Evolutionary conservation across 2,888 invertebrate genomes (phyloP).

Genomic region (Phlogophora meticulosa): DNA sequence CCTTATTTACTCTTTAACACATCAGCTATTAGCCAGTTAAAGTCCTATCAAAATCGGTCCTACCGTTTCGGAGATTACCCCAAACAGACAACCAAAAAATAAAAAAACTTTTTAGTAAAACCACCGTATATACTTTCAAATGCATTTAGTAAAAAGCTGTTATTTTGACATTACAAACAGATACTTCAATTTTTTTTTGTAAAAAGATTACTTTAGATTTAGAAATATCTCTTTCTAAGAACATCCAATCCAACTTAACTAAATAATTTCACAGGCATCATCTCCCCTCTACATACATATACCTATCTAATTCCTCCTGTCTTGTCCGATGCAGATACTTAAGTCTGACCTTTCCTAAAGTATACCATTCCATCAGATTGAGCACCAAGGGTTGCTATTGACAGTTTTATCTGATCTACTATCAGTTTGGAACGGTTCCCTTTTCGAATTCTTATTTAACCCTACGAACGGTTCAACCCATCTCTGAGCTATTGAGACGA

Average conservation of each 20-base stretch:
- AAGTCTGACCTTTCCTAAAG: conserved; percentile 61
- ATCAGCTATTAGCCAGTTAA: no score
- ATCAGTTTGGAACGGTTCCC: conserved; percentile 70
- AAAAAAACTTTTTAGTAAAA: no score
- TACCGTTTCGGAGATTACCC: no score
- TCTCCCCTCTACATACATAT: conserved; percentile 1
- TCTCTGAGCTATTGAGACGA: conserved; percentile 47
- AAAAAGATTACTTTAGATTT: no score
- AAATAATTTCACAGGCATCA: neutral
- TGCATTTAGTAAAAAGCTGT: no score
- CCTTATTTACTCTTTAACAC: no score
- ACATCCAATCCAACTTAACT: neutral
- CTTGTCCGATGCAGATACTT: conserved; percentile 39
- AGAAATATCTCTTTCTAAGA: neutral
- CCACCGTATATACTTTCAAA: no score
- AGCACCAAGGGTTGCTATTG: conserved; percentile 71
- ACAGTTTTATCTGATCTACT: conserved; percentile 75
- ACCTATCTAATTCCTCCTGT: conserved; percentile 22
- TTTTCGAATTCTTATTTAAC: conserved; percentile 68
- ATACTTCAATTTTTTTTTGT: no score
- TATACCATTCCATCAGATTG: conserved; percentile 67
- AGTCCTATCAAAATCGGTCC: no score
- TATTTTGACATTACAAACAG: no score
- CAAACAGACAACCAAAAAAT: no score
- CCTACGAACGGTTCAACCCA: conserved; percentile 58